Evolutionary conservation across 2,113 vertebrate species (phyloP), one percentile per base, ranked within the genome.

Genomic region (Calidris pugnax): DNA sequence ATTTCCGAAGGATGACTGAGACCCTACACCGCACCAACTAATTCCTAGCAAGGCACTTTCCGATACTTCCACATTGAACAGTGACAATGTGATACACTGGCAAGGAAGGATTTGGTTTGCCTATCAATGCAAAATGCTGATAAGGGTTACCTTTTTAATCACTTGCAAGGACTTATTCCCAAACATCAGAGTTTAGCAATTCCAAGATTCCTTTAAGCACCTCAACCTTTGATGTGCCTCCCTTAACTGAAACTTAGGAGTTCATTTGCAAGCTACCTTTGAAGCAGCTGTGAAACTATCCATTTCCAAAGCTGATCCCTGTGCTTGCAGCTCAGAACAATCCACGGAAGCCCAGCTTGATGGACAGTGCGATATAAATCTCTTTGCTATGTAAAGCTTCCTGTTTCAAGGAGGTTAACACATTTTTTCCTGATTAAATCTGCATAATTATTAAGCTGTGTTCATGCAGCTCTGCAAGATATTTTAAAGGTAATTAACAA

Each of bases 31-130:
- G 1, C 19, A 74, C 60, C 67, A 94, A 91, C 82, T 83, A 97
- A 95, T 56, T 95, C 78, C 83, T 85, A 95, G 69, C 2, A 1
- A 97, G 77, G 93, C 95, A 94, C n/a, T 82, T 96, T 95, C 68
- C 14, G 5, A 71, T 27, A 78, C n/a, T 72, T 83, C 74, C 80
- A 73, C 39, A 41, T 7, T 48, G 55, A 64, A 51, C 18, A 16
- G 39, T 4, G 32, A 35, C 45, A 85, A 62, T 51, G 43, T 8
- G 33, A 82, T 63, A 73, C 9, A 43, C 50, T 23, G 22, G 39
- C 68, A 94, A 89, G 59, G 56, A 94, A 89, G 59, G 56, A 75
- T 63, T 62, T 83, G 28, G 14, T 37, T 83, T 62, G 53, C 32
- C 62, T 76, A n/a, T 45, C 45, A 76, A 43, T 37, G n/a, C 13